Evolutionary conservation across 92 coral and sea anemone species (phyloP).

Genomic region (Pocillopora grandis): DNA sequence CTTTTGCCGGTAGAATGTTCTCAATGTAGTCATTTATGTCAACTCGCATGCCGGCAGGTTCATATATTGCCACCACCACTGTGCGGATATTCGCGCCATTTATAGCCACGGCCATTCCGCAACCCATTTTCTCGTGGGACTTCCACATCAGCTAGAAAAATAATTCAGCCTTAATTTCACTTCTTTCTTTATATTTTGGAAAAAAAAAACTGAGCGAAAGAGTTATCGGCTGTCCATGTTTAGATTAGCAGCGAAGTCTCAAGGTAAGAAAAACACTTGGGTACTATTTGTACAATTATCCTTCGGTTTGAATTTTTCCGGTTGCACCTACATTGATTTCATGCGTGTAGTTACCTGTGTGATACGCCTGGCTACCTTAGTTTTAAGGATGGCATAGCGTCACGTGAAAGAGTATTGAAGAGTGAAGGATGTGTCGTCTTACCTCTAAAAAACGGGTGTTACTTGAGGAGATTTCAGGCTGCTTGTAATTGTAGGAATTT

Average conservation of each 20-base stretch:
- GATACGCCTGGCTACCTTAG: too few relatives aligned
- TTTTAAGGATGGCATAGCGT: too few relatives aligned
- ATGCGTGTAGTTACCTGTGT: too few relatives aligned
- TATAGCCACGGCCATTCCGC: constrained; percentile 1
- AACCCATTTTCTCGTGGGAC: constrained; percentile 1
- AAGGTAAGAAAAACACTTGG: too few relatives aligned
- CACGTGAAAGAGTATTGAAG: neutral
- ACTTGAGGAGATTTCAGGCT: constrained; percentile 7
- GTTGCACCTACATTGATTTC: too few relatives aligned
- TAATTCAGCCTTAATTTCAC: neutral
- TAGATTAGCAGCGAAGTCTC: too few relatives aligned
- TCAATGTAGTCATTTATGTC: constrained; percentile 2
- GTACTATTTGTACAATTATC: too few relatives aligned
- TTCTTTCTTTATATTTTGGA: too few relatives aligned
- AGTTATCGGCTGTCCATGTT: too few relatives aligned
- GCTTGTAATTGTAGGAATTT: constrained; percentile 7
- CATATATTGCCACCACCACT: constrained; percentile 11
- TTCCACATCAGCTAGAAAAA: neutral
- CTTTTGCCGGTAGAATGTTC: neutral
- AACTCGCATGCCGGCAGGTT: constrained; percentile 7
- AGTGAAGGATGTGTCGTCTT: neutral
- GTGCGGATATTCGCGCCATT: neutral
- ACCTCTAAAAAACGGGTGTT: constrained; percentile 15
- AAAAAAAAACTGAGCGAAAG: too few relatives aligned
- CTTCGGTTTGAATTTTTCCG: too few relatives aligned